Conservation (phyloP, 1,140 invertebrate genomes). For the Drosophila tristis region DNA sequence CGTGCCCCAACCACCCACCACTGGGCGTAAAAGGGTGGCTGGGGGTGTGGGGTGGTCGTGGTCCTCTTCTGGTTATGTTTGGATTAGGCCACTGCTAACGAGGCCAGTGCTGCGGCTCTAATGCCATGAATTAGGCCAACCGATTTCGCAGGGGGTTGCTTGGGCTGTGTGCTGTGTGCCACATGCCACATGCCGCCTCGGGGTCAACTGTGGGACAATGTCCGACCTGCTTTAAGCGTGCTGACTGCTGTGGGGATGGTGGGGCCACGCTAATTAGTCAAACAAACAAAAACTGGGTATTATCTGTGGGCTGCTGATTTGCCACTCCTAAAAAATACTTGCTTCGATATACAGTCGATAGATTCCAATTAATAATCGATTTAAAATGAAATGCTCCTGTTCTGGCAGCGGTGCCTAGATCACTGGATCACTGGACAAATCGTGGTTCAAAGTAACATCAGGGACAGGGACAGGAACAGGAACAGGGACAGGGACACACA, state of each 20-base stretch:
- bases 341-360: no score
- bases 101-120: slow-evolving; percentile 54
- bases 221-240: slow-evolving; percentile 26
- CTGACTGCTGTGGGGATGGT: slow-evolving; percentile 4
- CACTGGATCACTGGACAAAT: no score
- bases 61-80: slow-evolving; percentile 32
- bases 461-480: no score
- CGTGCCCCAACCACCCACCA: not conserved
- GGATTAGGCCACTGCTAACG: slow-evolving; percentile 69
- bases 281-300: not conserved
- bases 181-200: no score
- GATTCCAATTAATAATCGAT: no score
- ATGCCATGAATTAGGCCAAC: slow-evolving; percentile 64
- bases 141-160: not conserved
- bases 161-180: not conserved
- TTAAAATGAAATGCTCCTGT: no score
- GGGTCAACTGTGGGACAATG: slow-evolving; percentile 27
- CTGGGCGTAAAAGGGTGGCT: not conserved
- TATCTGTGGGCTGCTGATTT: no score
- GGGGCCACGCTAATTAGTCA: slow-evolving; percentile 28
- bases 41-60: not conserved
- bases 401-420: no score
- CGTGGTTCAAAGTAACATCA: no score
- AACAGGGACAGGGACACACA: no score
- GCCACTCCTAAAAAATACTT: no score